These are phyloP conservation scores for Macrophya annulata DNA, from an alignment of 2,888 invertebrate genomes.

Conservation along the genomic window DNA sequence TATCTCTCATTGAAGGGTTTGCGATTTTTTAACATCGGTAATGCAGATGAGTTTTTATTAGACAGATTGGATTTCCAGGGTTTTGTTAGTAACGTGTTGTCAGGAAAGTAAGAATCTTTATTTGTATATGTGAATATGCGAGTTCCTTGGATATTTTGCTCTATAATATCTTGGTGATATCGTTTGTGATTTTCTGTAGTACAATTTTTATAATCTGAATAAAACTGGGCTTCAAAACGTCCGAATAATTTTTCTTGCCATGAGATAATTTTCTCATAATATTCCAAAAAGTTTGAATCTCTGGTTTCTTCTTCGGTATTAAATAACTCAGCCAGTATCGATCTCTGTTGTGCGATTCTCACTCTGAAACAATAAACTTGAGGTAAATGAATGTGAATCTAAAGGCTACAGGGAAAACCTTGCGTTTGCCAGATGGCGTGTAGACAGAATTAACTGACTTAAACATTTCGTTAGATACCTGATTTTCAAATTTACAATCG, in stretches of 20 bases:
- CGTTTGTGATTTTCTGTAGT: conserved; percentile 83
- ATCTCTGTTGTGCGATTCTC: conserved; percentile 74
- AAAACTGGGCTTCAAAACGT: conserved; percentile 83
- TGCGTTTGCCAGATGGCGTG: conserved; percentile 51
- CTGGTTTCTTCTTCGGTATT: conserved; percentile 73
- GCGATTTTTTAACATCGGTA: conserved; percentile 71
- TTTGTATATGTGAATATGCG: conserved; percentile 83
- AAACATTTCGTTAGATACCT: conserved; percentile 66
- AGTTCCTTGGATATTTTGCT: conserved; percentile 73
- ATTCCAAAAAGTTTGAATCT: conserved; percentile 73
- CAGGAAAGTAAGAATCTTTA: conserved; percentile 81
- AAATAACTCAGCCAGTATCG: conserved; percentile 75
- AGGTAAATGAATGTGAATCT: conserved; percentile 62
- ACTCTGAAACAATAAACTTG: conserved; percentile 72
- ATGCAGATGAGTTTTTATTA: conserved; percentile 68
- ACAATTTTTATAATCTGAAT: conserved; percentile 84
- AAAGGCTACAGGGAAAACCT: conserved; percentile 56
- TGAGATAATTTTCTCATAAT: conserved; percentile 79
- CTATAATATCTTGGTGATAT: conserved; percentile 80
- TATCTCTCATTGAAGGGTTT: conserved; percentile 74
- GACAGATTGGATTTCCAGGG: conserved; percentile 69
- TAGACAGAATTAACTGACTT: conserved; percentile 28
- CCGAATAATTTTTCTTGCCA: conserved; percentile 90
- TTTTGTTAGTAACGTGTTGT: conserved; percentile 69
- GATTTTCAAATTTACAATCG: conserved; percentile 74